phyloP scores from a whole-genome alignment of 2,888 invertebrate species.

The Lordiphosa fenestrarum region DNA sequence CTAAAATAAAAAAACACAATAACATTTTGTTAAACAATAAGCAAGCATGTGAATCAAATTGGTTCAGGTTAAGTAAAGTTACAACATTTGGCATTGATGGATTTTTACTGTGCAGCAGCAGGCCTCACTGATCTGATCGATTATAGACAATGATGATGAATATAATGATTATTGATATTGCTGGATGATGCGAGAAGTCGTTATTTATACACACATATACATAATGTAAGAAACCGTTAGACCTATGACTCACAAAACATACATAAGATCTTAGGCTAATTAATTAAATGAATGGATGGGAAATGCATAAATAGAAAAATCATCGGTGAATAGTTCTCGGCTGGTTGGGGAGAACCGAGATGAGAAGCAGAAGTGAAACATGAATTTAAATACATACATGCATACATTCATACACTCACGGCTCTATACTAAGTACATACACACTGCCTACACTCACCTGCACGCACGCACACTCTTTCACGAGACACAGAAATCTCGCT shows the following conservation, averaged over 20 bases:
- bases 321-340: slow-evolving; percentile 1
- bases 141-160: slow-evolving; percentile 10
- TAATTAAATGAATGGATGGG: slow-evolving; percentile 10
- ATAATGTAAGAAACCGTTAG: slow-evolving; percentile 9
- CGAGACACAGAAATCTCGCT: neutral
- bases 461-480: neutral
- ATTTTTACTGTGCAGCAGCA: slow-evolving; percentile 50
- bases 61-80: slow-evolving; percentile 27
- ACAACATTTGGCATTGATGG: slow-evolving; percentile 49
- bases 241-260: slow-evolving; percentile 11
- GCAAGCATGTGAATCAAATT: slow-evolving; percentile 17
- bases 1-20: neutral
- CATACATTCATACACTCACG: slow-evolving; percentile 3
- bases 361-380: neutral
- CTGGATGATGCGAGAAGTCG: slow-evolving; percentile 5
- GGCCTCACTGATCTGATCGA: slow-evolving; percentile 12
- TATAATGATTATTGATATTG: slow-evolving; percentile 12
- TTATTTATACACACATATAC: slow-evolving; percentile 14
- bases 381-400: neutral
- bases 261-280: slow-evolving; percentile 5
- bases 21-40: slow-evolving; percentile 12
- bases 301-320: neutral
- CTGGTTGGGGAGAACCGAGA: neutral
- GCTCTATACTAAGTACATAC: neutral
- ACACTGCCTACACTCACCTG: neutral